Evolutionary conservation across 2,113 vertebrate species (phyloP), one percentile per base, ranked within the genome.

Genomic region (Chaetodon auriga): DNA sequence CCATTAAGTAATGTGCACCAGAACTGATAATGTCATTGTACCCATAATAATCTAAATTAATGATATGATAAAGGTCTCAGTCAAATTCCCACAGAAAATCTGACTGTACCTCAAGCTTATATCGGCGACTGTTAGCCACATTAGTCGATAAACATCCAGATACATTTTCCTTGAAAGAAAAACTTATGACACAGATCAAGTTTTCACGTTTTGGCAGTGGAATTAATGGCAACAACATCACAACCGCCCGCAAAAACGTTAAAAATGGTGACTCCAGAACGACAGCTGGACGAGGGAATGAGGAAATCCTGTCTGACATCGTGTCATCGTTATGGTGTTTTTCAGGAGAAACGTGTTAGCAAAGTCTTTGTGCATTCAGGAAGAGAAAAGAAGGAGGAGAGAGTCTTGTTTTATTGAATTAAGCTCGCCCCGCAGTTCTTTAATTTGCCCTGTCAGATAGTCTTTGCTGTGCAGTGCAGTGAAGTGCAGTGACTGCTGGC

Each of bases 401-500:
- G 13, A 48, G n/a, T n/a, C 1, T 68, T 53, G 5, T 63, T 74
- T 38, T 18, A 63, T 14, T 16, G 5, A 80, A 62, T 72, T 15
- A 35, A 55, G 13, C 60, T 68, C 66, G 51, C 18, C 5, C 69
- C 2, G 11, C 21, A 38, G 36, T 35, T 77, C 35, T 63, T 75
- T 80, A 38, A 79, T 60, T 61, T 62, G 23, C 65, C 25, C 72
- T 54, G 82, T 80, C 55, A 48, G 60, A 80, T 58, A 6, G 57
- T 77, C 25, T 78, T 53, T 43, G 51, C 73, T 64, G 58, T 19
- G 64, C 45, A 0, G 62, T 68, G 49, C 61, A 69, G 77, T 72
- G 69, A 41, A 68, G 80, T 74, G 68, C 61, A 75, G 18, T 38
- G 41, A 35, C 57, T 81, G 68, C 75, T 77, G 68, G 51, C 85